These are phyloP conservation scores for Ranitomeya variabilis DNA, from an alignment of 2,113 vertebrate genomes.

Conservation along the genomic window DNA sequence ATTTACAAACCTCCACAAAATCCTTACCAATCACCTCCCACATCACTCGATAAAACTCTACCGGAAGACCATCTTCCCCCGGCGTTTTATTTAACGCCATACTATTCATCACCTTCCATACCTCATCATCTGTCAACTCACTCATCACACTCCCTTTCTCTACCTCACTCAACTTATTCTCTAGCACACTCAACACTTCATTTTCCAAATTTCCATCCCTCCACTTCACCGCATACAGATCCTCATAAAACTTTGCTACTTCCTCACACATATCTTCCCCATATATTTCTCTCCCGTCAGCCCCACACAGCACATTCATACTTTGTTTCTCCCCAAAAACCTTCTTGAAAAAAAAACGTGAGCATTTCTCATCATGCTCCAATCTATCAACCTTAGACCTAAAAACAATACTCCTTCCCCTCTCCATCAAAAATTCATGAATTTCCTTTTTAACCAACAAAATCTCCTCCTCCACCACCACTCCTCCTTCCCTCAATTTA, in stretches of 20 bases:
- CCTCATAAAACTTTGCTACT: too few relatives aligned
- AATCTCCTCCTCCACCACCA: neutral
- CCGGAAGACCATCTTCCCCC: neutral
- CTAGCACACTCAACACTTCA: too few relatives aligned
- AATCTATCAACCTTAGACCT: neutral
- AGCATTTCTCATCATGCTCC: neutral
- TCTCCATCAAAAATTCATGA: neutral
- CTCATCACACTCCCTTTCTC: too few relatives aligned
- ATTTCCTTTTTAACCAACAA: neutral
- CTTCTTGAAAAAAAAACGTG: too few relatives aligned
- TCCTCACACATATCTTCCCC: too few relatives aligned
- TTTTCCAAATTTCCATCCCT: too few relatives aligned
- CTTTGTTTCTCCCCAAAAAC: too few relatives aligned
- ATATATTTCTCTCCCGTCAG: too few relatives aligned
- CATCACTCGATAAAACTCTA: neutral
- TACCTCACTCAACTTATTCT: too few relatives aligned
- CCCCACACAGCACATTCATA: too few relatives aligned
- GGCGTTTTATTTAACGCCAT: neutral
- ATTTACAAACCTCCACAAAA: neutral
- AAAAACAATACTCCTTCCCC: neutral
- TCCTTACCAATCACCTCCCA: neutral
- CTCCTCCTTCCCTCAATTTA: neutral
- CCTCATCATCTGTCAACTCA: neutral
- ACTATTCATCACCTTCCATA: neutral
- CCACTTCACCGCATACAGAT: too few relatives aligned